phyloP scores from a whole-genome alignment of 2,113 vertebrate genomes.

The pig (Sus scrofa) region T2T-Sscrofa CM000824.6:81129501-81130000 shows the following conservation, averaged over 20 bases:
- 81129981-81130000: no score
- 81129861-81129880: neutral
- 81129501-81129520: neutral
- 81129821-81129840: neutral
- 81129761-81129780: neutral
- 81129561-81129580: fast-evolving
- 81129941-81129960: no score
- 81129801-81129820: neutral
- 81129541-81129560: neutral
- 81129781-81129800: neutral
- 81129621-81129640: neutral
- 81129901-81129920: neutral
- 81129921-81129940: neutral
- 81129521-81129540: neutral
- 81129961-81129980: no score
- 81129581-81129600: neutral
- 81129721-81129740: neutral
- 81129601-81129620: neutral
- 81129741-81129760: no score
- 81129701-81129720: neutral
- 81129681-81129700: neutral
- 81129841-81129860: neutral
- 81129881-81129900: neutral
- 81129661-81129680: neutral
- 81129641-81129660: neutral